Evolutionary conservation across 2,113 vertebrate species (phyloP).

Genomic region (Charina bottae): DNA sequence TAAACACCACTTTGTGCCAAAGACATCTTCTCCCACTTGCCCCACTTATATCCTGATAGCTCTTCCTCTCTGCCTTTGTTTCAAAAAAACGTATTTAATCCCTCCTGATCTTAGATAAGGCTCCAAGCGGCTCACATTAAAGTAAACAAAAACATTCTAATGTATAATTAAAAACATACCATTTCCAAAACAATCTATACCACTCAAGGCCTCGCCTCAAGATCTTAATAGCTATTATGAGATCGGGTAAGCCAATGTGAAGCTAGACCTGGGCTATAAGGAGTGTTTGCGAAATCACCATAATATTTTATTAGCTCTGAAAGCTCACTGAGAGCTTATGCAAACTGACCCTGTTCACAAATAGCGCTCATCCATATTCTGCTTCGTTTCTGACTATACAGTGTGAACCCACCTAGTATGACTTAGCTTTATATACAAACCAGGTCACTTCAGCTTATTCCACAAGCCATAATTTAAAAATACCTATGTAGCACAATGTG

Average conservation of each 20-base stretch:
- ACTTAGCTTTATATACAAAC: background rate
- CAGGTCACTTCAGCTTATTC: background rate
- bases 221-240: background rate
- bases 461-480: background rate
- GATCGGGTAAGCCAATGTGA: too few relatives aligned
- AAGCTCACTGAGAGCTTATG: background rate
- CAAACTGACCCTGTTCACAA: background rate
- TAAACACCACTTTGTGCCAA: background rate
- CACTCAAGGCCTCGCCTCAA: background rate
- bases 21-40: background rate
- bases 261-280: background rate
- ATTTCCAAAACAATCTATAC: background rate
- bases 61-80: slow-evolving; percentile 11
- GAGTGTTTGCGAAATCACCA: background rate
- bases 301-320: background rate
- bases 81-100: slow-evolving; percentile 15
- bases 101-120: background rate
- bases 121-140: background rate
- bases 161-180: slow-evolving; percentile 2
- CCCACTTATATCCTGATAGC: background rate
- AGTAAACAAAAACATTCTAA: background rate
- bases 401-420: background rate
- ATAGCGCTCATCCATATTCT: background rate
- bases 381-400: background rate
- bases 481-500: background rate